Conservation (phyloP, 2,888 invertebrate genomes). For the Argyresthia albistria region DNA sequence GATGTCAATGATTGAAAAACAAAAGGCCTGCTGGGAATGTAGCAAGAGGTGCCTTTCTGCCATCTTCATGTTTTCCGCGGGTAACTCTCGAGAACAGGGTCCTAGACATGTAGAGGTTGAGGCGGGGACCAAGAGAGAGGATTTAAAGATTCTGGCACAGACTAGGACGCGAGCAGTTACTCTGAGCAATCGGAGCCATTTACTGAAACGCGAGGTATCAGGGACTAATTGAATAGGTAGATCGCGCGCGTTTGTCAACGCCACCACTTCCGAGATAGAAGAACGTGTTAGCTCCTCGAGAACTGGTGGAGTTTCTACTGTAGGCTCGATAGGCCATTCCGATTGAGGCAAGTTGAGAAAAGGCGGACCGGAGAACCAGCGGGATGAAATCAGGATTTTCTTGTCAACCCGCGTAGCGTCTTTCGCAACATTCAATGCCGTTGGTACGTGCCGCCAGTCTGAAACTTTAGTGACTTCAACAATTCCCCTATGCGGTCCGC, state of each 20-base stretch:
- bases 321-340: not conserved
- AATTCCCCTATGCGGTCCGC: not conserved
- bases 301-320: no score
- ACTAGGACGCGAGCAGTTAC: conserved; percentile 4
- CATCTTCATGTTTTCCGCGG: no score
- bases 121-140: no score
- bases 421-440: not conserved
- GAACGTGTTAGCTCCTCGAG: no score
- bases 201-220: conserved; percentile 7
- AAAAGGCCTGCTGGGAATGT: no score
- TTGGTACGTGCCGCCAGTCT: not conserved
- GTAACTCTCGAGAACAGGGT: no score
- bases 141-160: not conserved
- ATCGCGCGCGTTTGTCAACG: no score
- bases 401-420: not conserved
- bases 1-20: no score
- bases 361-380: not conserved
- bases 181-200: conserved; percentile 9
- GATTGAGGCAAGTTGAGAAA: not conserved
- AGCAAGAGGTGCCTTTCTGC: no score
- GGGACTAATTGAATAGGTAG: not conserved
- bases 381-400: not conserved
- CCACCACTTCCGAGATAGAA: no score
- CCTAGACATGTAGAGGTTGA: no score
- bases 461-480: not conserved